These are phyloP conservation scores for Neofelis nebulosa DNA, from an alignment of 2,113 vertebrate genomes.

Conservation along the genomic window DNA sequence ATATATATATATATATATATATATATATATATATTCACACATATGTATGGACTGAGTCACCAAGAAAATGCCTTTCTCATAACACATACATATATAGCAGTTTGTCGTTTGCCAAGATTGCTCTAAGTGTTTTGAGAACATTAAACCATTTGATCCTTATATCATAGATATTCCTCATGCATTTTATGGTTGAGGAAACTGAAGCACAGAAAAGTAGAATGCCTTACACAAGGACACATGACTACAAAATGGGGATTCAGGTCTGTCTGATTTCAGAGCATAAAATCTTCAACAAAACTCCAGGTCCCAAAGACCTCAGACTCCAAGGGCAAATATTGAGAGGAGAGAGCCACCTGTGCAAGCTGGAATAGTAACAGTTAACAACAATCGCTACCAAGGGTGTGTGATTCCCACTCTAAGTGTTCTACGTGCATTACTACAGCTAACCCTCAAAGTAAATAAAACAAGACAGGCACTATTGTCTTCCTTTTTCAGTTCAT, in stretches of 20 bases:
- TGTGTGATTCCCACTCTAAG: not conserved
- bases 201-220: not conserved
- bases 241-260: not conserved
- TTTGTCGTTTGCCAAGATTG: not conserved
- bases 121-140: not conserved
- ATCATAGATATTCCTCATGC: not conserved
- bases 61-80: not conserved
- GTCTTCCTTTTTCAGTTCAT: not conserved
- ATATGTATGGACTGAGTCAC: not conserved
- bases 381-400: fast-evolving
- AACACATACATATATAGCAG: too few species aligned
- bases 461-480: not conserved
- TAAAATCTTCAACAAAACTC: not conserved
- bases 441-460: not conserved
- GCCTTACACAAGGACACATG: not conserved
- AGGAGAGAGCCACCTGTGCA: not conserved
- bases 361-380: not conserved
- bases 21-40: not conserved
- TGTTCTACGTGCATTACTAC: not conserved
- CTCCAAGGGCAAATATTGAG: not conserved
- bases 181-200: not conserved
- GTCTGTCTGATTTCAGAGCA: not conserved
- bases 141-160: not conserved
- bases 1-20: not conserved
- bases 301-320: not conserved